Conservation (phyloP, 64 coral and sea anemone genomes). For the Acropora yongei region DNA sequence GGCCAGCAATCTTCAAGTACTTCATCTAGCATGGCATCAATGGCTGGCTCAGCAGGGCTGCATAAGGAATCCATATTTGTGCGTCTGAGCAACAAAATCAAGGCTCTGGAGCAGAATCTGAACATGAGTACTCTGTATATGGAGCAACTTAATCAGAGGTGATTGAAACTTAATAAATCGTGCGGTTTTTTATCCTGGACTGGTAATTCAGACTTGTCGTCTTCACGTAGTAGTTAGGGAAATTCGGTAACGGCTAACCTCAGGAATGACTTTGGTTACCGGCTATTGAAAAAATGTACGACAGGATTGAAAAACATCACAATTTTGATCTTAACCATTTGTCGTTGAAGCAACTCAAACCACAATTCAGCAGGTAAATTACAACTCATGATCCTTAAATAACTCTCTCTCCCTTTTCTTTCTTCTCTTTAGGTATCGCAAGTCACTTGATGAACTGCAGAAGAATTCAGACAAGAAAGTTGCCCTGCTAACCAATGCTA, state of each 20-base stretch:
- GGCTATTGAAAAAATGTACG: too few species aligned
- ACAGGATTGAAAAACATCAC: too few species aligned
- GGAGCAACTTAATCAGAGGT: conserved; percentile 98
- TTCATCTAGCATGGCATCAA: conserved; percentile 46
- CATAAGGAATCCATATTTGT: conserved; percentile 99
- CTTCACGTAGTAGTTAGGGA: too few species aligned
- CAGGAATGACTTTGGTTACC: too few species aligned
- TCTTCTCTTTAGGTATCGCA: conserved; percentile 71
- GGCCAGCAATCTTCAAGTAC: conserved; percentile 39
- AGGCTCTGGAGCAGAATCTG: conserved; percentile 92
- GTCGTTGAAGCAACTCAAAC: too few species aligned
- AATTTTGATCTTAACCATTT: too few species aligned
- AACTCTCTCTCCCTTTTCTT: too few species aligned
- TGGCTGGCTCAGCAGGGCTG: conserved; percentile 44
- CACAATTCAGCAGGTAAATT: too few species aligned
- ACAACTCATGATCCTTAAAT: too few species aligned
- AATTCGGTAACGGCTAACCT: too few species aligned
- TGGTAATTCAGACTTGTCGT: too few species aligned
- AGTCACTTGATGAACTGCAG: conserved; percentile 92
- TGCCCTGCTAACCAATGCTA: conserved; percentile 80
- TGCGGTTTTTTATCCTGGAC: too few species aligned
- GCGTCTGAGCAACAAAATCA: conserved; percentile 94
- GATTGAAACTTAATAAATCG: not conserved
- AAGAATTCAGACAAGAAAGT: conserved; percentile 96
- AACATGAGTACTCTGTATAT: conserved; percentile 92